Evolutionary conservation across 2,888 invertebrate species (phyloP), one percentile per base, ranked within the genome.

Genomic region (Gastracanthus pulcherrimus): DNA sequence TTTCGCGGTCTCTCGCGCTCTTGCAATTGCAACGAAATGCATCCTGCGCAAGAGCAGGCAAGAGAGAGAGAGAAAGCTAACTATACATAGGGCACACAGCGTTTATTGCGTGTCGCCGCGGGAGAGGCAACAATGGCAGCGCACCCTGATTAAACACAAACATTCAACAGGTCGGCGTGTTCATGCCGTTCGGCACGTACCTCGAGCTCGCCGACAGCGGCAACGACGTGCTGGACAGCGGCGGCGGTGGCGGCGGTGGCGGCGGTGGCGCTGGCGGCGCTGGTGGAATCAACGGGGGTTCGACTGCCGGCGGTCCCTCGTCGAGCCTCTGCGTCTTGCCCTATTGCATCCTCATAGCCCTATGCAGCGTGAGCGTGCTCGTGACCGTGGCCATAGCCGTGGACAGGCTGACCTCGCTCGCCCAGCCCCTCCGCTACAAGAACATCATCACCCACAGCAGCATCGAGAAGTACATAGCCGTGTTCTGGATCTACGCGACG

Each of bases 361-460:
- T 94, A 82, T 94, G 94, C 87, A 93, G 94, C 84, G 94, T 94
- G 36, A 94, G 93, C 80, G 93, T 94, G 60, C 89, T 94, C 72
- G 93, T 94, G 66, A 93, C 94, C 86, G 94, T 94, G 0, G 94
- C 94, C 29, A 94, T 95, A 72, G 94, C 94, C 0, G 93, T 94
- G 38, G 94, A 95, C 87, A 90, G 94, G 71, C 93, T 94, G 85
- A 94, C 94, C 0, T 94, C 94, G 2, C 91, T 95, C 29, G 94
- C 94, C 3, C 93, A 94, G 81, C 94, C 95, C 0, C 90, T 95
- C 67, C 91, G 94, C 71, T 95, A 95, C 89, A 94, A 94, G 86
- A 94, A 94, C 88, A 92, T 94, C 82, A 94, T 95, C 84, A 94
- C 94, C 1, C 93, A 93, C 87, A 92, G 93, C 71, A 93, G 93